Evolutionary conservation across 1,140 invertebrate genomes (phyloP), one percentile per base, ranked within the genome.

Genomic region (Campoletis sonorensis): DNA sequence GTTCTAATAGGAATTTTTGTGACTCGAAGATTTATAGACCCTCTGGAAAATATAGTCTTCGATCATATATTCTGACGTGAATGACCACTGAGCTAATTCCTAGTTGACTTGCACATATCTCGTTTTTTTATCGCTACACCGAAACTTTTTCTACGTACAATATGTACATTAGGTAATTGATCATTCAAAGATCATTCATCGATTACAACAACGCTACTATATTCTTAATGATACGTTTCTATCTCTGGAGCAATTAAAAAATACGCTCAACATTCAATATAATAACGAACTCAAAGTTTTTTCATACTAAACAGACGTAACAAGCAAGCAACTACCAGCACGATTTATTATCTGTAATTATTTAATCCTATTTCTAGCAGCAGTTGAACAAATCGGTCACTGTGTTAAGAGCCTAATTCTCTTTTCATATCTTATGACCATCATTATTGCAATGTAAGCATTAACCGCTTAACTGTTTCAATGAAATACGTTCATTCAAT

Each of bases 41-140:
- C 54, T 21, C 26, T 0, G 23, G 40, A 61, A 77, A 61, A 77
- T 77, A 77, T 75, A 51, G 73, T 77, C 54, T 30, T 77, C 73
- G 49, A 61, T 77, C 73, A 77, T 77, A 77, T 77, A 54, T 37
- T 37, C 23, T 61, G 73, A 77, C 73, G 54, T 77, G 73, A 54
- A 77, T 77, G 51, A 77, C 54, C 73, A 18, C 73, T 23, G 23
- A 37, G 73, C 51, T 77, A 77, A 77, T 77, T 77, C 73, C 51
- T 16, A 51, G 30, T 77, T 77, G 51, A 77, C 54, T 77, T 23
- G 15, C 54, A 77, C 40, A 26, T 7, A 26, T 76, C 49, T 73
- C 71, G 45, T 51, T 23, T 64, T 64, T 64, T 64, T 64, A 64
- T 64, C 23, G 11, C 7, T 26, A 27, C 23, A 27, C 8, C 61